A percentile compares a stretch with the other conserved stretches of the same genome.
Conservation (phyloP, 2,113 vertebrate genomes). For the Rhombomys opimus region DNA sequence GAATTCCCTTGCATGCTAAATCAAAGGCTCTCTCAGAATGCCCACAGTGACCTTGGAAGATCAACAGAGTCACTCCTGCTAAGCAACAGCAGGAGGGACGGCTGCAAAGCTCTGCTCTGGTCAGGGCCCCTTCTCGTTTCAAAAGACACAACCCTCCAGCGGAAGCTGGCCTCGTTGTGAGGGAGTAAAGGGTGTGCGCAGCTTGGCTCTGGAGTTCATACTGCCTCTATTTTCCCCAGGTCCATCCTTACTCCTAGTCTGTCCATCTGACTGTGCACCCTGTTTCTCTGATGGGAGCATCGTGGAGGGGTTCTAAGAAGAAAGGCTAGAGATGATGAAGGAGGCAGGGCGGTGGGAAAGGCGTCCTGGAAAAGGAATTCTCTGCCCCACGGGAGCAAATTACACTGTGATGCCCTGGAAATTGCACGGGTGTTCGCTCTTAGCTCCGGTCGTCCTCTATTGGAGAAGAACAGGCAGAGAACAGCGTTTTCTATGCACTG, state of each 20-base stretch:
- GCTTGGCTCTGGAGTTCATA: background rate
- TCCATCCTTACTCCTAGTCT: background rate
- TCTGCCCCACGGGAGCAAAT: background rate
- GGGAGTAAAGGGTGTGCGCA: background rate
- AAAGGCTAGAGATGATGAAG: background rate
- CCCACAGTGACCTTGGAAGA: conserved; percentile 45
- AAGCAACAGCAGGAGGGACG: background rate
- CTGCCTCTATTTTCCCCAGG: background rate
- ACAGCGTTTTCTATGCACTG: background rate
- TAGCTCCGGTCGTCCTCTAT: background rate
- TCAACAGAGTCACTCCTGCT: background rate
- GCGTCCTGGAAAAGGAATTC: background rate
- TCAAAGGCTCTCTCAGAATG: conserved; percentile 63
- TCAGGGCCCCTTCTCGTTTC: background rate
- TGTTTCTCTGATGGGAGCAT: background rate
- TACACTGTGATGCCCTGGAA: background rate
- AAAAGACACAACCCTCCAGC: background rate
- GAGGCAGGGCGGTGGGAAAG: background rate
- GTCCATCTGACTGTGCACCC: background rate
- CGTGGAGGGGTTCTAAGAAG: background rate
- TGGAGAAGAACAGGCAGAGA: background rate
- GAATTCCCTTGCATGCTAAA: conserved; percentile 75
- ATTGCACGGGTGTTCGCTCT: background rate
- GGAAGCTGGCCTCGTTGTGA: background rate
- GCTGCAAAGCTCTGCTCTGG: background rate